Evolutionary conservation across 1,140 invertebrate species (phyloP).

Genomic region (Artemia franciscana): DNA sequence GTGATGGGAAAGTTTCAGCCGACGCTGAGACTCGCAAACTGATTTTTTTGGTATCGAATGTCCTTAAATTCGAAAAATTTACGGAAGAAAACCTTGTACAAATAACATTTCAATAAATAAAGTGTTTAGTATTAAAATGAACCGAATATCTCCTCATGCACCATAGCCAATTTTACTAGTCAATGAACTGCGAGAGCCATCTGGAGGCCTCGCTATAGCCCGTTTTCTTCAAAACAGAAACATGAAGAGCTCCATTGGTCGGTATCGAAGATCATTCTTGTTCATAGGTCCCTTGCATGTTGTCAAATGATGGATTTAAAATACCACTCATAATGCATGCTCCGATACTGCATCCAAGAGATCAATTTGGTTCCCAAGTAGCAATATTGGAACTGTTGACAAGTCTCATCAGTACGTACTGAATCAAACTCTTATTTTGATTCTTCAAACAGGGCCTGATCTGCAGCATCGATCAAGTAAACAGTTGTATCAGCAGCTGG

Average conservation of each 20-base stretch:
- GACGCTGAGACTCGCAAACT: too few relatives aligned
- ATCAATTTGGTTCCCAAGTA: constrained; percentile 99
- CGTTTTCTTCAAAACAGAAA: constrained; percentile 92
- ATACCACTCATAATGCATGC: constrained; percentile 79
- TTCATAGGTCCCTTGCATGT: too few relatives aligned
- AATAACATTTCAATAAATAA: too few relatives aligned
- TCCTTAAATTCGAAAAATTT: too few relatives aligned
- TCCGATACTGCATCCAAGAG: constrained; percentile 84
- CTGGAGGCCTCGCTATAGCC: constrained; percentile 99
- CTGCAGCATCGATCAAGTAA: constrained; percentile 87
- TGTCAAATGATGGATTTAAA: constrained; percentile 78
- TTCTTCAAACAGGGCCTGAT: constrained; percentile 66
- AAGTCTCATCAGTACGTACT: constrained; percentile 88
- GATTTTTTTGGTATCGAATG: too few relatives aligned
- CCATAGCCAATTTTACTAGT: constrained; percentile 30
- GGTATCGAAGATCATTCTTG: constrained; percentile 47
- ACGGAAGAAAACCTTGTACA: too few relatives aligned
- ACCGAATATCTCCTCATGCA: too few relatives aligned
- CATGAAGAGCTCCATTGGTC: constrained; percentile 98
- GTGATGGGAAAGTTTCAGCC: too few relatives aligned
- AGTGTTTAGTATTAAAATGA: too few relatives aligned
- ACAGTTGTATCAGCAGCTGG: constrained; percentile 98
- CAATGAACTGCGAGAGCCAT: constrained; percentile 95
- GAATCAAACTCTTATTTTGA: constrained; percentile 69
- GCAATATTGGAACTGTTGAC: constrained; percentile 79